A percentile compares a stretch with the other conserved stretches of the same genome.
These are phyloP conservation scores for Festucalex cinctus DNA, from an alignment of 2,113 vertebrate species.

Conservation along the genomic window DNA sequence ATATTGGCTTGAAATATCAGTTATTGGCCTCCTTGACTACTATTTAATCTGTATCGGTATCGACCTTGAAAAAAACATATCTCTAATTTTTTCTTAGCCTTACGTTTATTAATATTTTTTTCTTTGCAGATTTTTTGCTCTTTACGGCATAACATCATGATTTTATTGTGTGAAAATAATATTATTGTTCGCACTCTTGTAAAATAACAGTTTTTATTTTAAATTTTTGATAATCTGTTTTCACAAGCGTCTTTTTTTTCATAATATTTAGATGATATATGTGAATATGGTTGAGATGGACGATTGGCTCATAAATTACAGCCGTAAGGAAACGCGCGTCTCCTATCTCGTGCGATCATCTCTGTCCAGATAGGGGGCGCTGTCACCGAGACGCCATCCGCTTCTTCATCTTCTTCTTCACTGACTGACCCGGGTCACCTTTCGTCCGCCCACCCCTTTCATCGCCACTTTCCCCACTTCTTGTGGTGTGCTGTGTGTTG, in stretches of 20 bases:
- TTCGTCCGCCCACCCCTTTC: conserved; percentile 28
- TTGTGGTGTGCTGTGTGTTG: conserved; percentile 21
- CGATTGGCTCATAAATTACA: conserved; percentile 49
- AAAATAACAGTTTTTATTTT: no score
- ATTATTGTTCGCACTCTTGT: no score
- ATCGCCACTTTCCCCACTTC: conserved; percentile 49
- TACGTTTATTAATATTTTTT: no score
- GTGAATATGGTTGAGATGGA: conserved; percentile 44
- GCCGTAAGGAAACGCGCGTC: conserved; percentile 31
- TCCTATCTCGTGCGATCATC: conserved; percentile 55
- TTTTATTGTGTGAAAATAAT: no score
- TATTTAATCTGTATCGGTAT: no score
- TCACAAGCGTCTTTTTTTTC: not conserved
- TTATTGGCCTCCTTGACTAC: no score
- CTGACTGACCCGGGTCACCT: conserved; percentile 63
- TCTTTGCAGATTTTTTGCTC: no score
- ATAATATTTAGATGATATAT: conserved; percentile 2
- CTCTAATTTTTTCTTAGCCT: no score
- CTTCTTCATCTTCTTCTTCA: conserved; percentile 59
- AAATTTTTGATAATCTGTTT: no score
- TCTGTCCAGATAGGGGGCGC: conserved; percentile 41
- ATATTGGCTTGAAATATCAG: no score
- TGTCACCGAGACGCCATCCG: conserved; percentile 44
- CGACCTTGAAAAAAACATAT: no score
- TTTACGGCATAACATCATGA: no score